These are phyloP conservation scores for Aphelenchoides avenae DNA, from an alignment of 1,140 invertebrate species.

Conservation along the genomic window DNA sequence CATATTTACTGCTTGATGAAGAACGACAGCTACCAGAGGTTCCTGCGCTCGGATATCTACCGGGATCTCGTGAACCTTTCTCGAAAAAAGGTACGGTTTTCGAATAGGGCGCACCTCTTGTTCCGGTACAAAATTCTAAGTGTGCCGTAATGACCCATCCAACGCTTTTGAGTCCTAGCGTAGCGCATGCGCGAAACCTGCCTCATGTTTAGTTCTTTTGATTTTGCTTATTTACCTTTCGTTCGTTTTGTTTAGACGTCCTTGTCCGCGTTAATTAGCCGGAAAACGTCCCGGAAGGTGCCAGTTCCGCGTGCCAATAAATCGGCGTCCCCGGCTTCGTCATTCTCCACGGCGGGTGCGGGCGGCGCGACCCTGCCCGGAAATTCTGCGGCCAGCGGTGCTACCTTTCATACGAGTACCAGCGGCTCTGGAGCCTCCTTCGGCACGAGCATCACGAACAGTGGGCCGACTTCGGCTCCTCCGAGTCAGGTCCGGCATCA, in stretches of 20 bases:
- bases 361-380: too few species aligned
- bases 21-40: constrained; percentile 94
- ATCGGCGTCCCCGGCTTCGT: too few species aligned
- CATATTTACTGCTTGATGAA: constrained; percentile 99
- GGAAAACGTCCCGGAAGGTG: constrained; percentile 52
- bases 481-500: too few species aligned
- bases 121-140: constrained; percentile 15
- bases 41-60: constrained; percentile 92
- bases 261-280: constrained; percentile 50
- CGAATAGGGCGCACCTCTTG: constrained; percentile 19
- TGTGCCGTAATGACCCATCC: not conserved
- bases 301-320: too few species aligned
- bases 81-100: constrained; percentile 51
- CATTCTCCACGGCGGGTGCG: too few species aligned
- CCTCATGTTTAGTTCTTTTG: constrained; percentile 6
- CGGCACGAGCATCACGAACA: too few species aligned
- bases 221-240: constrained; percentile 1
- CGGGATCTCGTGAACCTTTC: constrained; percentile 55
- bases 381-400: too few species aligned
- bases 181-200: not conserved
- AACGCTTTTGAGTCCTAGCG: not conserved
- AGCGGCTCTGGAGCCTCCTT: too few species aligned
- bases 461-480: too few species aligned
- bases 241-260: constrained; percentile 48
- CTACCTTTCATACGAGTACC: too few species aligned